Percentiles rank a stretch among this genome's conserved stretches.
Conservation (phyloP, 2,888 invertebrate species). For the Nephrotoma flavescens region DNA sequence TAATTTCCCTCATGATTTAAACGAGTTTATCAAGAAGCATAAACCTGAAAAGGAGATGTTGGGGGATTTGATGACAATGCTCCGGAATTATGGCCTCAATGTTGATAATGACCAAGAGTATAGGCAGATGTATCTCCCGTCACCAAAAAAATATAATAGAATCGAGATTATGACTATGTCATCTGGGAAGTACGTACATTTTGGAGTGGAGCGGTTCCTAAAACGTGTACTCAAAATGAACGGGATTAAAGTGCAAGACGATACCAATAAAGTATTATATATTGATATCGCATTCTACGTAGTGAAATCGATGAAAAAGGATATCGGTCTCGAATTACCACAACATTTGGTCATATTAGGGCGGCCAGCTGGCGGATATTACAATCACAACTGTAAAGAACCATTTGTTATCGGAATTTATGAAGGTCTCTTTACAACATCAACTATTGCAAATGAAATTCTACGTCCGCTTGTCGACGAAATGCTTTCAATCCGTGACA, state of each 20-base stretch:
- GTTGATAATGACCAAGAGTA: conserved; percentile 5
- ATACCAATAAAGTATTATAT: not conserved
- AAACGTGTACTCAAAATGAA: not conserved
- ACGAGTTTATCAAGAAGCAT: conserved; percentile 7
- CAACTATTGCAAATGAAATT: conserved; percentile 12
- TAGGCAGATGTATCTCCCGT: not conserved
- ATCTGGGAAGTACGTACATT: conserved; percentile 11
- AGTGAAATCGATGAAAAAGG: conserved; percentile 7
- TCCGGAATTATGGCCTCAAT: conserved; percentile 6
- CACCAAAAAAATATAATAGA: not conserved
- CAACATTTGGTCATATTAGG: conserved; percentile 11
- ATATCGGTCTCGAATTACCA: conserved; percentile 6
- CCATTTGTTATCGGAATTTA: conserved; percentile 11
- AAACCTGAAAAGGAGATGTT: conserved; percentile 10
- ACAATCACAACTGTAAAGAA: conserved; percentile 8
- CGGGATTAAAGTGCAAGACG: not conserved
- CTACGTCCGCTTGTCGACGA: conserved; percentile 11
- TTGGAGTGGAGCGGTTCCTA: conserved; percentile 8
- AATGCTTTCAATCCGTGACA: conserved; percentile 4
- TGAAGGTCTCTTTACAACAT: conserved; percentile 9
- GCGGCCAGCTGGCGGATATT: not conserved
- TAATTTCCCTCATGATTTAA: conserved; percentile 7
- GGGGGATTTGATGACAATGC: conserved; percentile 7
- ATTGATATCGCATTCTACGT: conserved; percentile 8
- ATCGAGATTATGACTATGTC: conserved; percentile 8